phyloP scores from a whole-genome alignment of 2,113 vertebrate genomes.

The Myocastor coypus region DNA sequence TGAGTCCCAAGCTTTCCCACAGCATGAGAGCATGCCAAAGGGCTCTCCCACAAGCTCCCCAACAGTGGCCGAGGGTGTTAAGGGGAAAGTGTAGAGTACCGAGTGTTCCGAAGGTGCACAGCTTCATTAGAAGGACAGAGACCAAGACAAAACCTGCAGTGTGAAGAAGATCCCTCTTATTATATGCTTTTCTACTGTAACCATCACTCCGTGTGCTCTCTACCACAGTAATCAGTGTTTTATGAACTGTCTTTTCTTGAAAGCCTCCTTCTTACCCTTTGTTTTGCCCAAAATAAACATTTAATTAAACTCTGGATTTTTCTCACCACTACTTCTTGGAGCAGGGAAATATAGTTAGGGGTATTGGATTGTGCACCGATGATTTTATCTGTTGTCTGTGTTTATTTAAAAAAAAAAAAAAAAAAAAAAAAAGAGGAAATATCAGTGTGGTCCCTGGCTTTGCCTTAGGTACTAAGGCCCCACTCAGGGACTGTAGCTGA shows the following conservation, averaged over 20 bases:
- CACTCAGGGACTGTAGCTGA: background rate
- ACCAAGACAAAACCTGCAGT: constrained; percentile 51
- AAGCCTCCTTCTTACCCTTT: constrained; percentile 60
- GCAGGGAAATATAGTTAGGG: background rate
- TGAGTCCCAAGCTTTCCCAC: background rate
- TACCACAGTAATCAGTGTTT: constrained; percentile 63
- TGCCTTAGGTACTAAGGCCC: background rate
- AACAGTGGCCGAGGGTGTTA: background rate
- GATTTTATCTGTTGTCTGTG: background rate
- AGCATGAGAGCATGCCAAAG: background rate
- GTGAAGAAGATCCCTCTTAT: constrained; percentile 77
- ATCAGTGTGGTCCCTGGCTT: background rate
- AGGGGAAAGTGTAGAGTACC: background rate
- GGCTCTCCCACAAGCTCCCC: constrained; percentile 56
- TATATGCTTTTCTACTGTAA: constrained; percentile 38
- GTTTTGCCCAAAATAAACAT: constrained; percentile 59
- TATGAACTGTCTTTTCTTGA: constrained; percentile 75
- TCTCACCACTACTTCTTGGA: constrained; percentile 47
- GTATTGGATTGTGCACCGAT: background rate
- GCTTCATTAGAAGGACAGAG: constrained; percentile 61
- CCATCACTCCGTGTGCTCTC: constrained; percentile 64
- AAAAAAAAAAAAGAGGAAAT: background rate
- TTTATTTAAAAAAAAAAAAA: background rate
- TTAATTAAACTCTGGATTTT: constrained; percentile 74
- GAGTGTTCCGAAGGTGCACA: constrained; percentile 56